These are phyloP conservation scores for Meda fulgida DNA, from an alignment of 2,797 vertebrate species.

Conservation along the genomic window DNA sequence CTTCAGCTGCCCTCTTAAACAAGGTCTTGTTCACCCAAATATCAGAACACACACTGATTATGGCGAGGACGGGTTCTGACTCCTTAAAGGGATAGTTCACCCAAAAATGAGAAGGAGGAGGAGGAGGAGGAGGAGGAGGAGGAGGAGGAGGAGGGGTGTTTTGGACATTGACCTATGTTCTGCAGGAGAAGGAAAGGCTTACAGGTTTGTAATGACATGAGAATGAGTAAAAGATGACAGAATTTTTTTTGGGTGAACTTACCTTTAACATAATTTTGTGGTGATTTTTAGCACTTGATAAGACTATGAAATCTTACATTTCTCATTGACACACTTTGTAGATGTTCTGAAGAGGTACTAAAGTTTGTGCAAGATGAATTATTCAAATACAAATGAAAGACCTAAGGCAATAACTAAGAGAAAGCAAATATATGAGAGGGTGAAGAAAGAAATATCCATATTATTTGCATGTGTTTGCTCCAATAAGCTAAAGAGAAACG, in stretches of 20 bases:
- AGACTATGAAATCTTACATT: background rate
- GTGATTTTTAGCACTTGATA: background rate
- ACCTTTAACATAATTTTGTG: background rate
- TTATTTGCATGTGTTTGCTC: constrained; percentile 23
- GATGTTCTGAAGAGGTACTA: background rate
- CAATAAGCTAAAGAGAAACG: background rate
- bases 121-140: too few species aligned
- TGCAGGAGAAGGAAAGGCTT: background rate
- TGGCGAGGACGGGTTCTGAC: background rate
- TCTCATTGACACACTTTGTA: background rate
- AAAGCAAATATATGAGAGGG: constrained; percentile 22
- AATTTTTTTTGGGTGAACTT: background rate
- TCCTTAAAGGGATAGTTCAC: background rate
- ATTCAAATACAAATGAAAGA: constrained; percentile 34
- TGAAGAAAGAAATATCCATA: constrained; percentile 31
- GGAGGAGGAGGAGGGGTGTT: too few species aligned
- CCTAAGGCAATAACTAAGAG: constrained; percentile 24
- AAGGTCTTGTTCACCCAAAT: constrained; percentile 64
- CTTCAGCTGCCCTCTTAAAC: constrained; percentile 62
- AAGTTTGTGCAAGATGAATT: constrained; percentile 26
- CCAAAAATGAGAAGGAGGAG: too few species aligned
- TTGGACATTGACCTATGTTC: background rate
- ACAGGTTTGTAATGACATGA: background rate
- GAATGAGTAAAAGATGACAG: background rate
- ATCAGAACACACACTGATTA: constrained; percentile 29